A percentile compares a stretch with the other conserved stretches of the same genome.
Conservation (phyloP, 2,888 invertebrate genomes). For the Gymnoscelis rufifasciata region DNA sequence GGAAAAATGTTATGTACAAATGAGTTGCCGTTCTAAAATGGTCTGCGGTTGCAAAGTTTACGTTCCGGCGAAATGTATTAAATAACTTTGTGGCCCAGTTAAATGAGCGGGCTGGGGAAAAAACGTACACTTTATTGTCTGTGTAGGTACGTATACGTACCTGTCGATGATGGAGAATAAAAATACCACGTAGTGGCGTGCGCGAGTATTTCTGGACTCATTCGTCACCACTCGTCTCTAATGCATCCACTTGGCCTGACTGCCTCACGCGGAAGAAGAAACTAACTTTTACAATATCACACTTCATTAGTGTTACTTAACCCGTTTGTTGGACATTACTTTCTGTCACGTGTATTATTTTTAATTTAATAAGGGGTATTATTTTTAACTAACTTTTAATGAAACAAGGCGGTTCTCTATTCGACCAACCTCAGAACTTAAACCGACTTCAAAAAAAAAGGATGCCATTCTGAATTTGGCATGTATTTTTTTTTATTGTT, state of each 20-base stretch:
- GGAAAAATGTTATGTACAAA: conserved; percentile 18
- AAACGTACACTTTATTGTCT: conserved; percentile 36
- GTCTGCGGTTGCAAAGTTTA: conserved; percentile 26
- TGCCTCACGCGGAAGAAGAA: conserved; percentile 17
- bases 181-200: conserved; percentile 50
- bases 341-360: too few relatives aligned
- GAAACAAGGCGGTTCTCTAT: too few relatives aligned
- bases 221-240: conserved; percentile 29
- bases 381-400: too few relatives aligned
- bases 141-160: conserved; percentile 49
- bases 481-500: too few relatives aligned
- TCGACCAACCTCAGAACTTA: too few relatives aligned
- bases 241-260: conserved; percentile 28
- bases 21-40: conserved; percentile 12
- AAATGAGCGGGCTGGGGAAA: conserved; percentile 32
- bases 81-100: conserved; percentile 24
- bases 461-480: too few relatives aligned
- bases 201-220: conserved; percentile 48
- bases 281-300: conserved; percentile 15
- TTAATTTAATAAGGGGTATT: too few relatives aligned
- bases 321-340: not conserved
- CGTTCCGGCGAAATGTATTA: conserved; percentile 19
- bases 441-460: too few relatives aligned
- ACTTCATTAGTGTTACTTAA: conserved; percentile 11
- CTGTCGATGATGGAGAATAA: conserved; percentile 57